Evolutionary conservation across 2,113 vertebrate species (phyloP), one percentile per base, ranked within the genome.

Genomic region (Chloropsis cyanopogon): DNA sequence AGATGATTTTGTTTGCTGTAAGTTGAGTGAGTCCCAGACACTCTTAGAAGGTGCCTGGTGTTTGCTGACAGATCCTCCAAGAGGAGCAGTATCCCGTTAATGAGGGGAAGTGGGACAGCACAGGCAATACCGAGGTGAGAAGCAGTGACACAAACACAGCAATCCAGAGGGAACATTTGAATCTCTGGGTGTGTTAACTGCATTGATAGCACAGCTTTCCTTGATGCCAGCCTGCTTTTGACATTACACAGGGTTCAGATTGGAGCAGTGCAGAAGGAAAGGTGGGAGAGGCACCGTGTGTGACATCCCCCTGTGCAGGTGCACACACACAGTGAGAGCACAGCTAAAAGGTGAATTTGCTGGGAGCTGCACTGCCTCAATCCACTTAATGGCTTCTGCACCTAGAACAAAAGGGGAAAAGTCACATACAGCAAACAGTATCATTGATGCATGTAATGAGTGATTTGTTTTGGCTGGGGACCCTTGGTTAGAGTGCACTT

Each of bases 361-460:
- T 54, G 71, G 68, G 59, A 93, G 65, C 63, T 77, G 37, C 88
- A 37, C 61, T 8, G 16, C 86, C 71, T 96, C 87, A 61, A 88
- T 90, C 79, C 70, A 52, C 72, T 90, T 94, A 95, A 95, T 93
- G 88, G 88, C 83, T 90, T 90, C 88, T 91, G 61, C 47, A 91
- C 72, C 92, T 84, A 82, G 92, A 93, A 94, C 86, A 93, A 92
- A 95, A 95, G 86, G 81, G 86, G 90, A 82, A 91, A 91, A 95
- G 94, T 93, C 82, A 90, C 76, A 70, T 33, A 71, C 8, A 90
- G 89, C 94, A 88, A 94, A 85, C 88, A 82, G 39, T 85, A 35
- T 84, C 84, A 78, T 41, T 94, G 93, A 61, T 96, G 93, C 96
- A 90, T 94, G 82, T 93, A 94, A 95, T 96, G 96, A 93, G 79